Evolutionary conservation across 2,888 invertebrate species (phyloP).

Genomic region (Drosophila kanekoi): DNA sequence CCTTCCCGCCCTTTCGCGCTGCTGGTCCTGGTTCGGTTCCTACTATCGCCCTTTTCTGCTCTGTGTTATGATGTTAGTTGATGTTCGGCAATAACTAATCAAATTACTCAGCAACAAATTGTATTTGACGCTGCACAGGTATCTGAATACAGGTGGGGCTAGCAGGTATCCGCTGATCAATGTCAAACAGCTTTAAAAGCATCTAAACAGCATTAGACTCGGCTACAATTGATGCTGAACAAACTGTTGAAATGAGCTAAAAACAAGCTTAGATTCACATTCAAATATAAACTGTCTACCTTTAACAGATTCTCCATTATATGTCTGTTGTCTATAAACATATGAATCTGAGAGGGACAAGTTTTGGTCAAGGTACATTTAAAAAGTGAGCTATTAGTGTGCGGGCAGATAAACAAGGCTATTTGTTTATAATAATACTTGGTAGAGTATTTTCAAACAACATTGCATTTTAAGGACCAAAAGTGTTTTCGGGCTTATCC

Average conservation of each 20-base stretch:
- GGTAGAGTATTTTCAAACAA: too few species aligned
- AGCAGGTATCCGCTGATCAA: constrained; percentile 1
- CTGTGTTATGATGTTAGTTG: constrained; percentile 21
- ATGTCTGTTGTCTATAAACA: too few species aligned
- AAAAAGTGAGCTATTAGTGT: too few species aligned
- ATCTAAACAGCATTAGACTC: background rate
- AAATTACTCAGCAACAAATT: constrained; percentile 65
- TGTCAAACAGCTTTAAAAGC: background rate
- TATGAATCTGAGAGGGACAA: too few species aligned
- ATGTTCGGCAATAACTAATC: constrained; percentile 61
- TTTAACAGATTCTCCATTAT: too few species aligned
- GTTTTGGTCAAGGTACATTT: too few species aligned
- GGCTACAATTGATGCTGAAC: background rate
- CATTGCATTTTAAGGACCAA: too few species aligned
- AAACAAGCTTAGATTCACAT: too few species aligned
- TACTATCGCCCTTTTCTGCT: background rate
- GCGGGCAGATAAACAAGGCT: too few species aligned
- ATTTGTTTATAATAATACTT: too few species aligned
- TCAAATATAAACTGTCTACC: too few species aligned
- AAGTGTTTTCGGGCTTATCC: too few species aligned
- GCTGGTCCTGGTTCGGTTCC: background rate
- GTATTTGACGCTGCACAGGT: constrained; percentile 37
- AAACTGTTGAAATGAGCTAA: background rate
- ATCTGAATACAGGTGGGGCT: constrained; percentile 18
- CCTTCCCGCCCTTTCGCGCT: background rate